Evolutionary conservation across 2,113 vertebrate species (phyloP).

Genomic region (Antigone vipio): DNA sequence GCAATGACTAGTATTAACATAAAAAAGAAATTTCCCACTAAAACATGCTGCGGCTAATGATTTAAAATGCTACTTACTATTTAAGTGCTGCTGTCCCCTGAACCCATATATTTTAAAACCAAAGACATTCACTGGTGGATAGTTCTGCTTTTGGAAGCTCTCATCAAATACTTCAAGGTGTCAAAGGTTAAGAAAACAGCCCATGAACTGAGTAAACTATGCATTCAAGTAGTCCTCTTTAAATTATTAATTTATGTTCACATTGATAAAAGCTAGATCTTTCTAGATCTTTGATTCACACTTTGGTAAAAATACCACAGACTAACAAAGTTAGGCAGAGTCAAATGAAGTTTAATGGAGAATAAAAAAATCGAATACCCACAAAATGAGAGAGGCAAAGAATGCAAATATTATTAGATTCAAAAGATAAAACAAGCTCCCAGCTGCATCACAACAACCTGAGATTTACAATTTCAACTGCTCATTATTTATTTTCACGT

Average conservation of each 20-base stretch:
- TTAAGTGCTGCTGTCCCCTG: not conserved
- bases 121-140: not conserved
- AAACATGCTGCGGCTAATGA: not conserved
- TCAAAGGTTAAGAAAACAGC: constrained; percentile 8
- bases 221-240: not conserved
- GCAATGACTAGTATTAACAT: not conserved
- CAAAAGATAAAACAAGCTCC: not conserved
- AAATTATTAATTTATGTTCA: not conserved
- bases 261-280: not conserved
- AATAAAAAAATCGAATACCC: not conserved
- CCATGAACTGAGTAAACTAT: not conserved
- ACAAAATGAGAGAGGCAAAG: not conserved
- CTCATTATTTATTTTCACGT: not conserved
- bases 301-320: not conserved
- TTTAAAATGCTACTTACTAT: not conserved
- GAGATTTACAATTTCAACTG: not conserved
- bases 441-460: not conserved
- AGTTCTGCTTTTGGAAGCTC: not conserved
- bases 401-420: not conserved
- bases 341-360: not conserved
- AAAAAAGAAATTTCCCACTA: not conserved
- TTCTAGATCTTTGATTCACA: not conserved
- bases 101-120: not conserved
- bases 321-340: not conserved
- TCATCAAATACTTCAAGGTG: not conserved